Base-by-base conservation (phyloP, 2,797 vertebrate species). In the Falco rusticolus region DNA sequence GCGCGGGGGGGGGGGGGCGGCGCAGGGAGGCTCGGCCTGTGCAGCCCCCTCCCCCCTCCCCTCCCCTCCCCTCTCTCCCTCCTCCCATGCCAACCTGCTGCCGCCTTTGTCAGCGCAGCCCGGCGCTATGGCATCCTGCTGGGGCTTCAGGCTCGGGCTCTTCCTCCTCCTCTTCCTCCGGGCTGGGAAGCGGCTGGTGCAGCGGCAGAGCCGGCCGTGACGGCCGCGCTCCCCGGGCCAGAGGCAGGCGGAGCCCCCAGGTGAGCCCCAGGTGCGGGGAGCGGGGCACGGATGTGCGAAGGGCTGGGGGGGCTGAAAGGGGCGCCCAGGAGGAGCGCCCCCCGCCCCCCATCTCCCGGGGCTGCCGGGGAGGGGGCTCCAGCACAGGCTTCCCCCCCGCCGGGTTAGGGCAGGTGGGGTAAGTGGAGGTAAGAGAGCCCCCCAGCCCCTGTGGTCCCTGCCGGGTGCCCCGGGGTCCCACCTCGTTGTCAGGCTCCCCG, bases 71-170 rank as follows among this genome's bases (percentile, higher is more conserved):
- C 54, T 81, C 78, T 61, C 57, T 77, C 70, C 87, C 59, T 94
- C 92, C 64, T 80, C 76, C 72, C 18, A 59, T 87, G 90, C 92
- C 94, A 96, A 93, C 96, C 96, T 94, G 90, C 87, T 87, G 90
- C 86, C 89, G 93, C 82, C 90, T 87, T 96, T 91, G 96, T 96
- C 82, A 68, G 83, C 60, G 89, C 84, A 92, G 91, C 92, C 69
- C 72, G 75, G 82, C 82, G 85, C 95, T 97, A 98, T 95, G 96
- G 97, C 95, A 94, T 91, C 96, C 97, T 95, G 94, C 98, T 72
- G 97, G 97, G 97, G 93, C 97, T 97, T 94, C 69, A 29, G 76
- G 72, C 79, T 97, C 97, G 96, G 97, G 97, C 97, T 93, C 96
- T 71, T 93, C 87, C 54, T 81, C 19, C 47, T 93, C 65, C 37